Percentiles rank a stretch among this genome's conserved stretches.
Evolutionary conservation across 1,140 invertebrate genomes (phyloP).

Genomic region (Mesaphorura yosii): DNA sequence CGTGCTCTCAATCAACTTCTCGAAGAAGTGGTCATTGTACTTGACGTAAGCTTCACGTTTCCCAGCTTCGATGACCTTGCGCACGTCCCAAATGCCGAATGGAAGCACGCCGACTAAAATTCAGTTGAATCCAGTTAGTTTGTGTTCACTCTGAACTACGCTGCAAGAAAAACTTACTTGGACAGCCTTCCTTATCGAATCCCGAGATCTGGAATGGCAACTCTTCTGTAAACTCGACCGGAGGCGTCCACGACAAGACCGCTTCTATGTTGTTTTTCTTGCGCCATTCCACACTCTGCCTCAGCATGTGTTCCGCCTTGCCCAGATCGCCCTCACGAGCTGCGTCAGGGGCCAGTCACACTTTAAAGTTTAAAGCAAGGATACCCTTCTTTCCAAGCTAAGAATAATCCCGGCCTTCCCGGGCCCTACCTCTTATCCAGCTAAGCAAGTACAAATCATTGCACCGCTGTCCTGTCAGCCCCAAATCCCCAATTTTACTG

Average conservation of each 20-base stretch:
- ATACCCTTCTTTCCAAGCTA: too few relatives aligned
- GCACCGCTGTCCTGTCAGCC: conserved; percentile 40
- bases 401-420: too few relatives aligned
- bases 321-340: conserved; percentile 23
- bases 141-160: too few relatives aligned
- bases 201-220: conserved; percentile 10
- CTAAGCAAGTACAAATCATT: conserved; percentile 65
- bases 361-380: not conserved
- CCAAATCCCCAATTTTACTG: conserved; percentile 11
- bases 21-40: conserved; percentile 13
- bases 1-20: conserved; percentile 3
- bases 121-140: too few relatives aligned
- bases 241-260: conserved; percentile 31
- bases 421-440: conserved; percentile 65
- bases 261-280: not conserved
- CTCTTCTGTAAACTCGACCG: not conserved
- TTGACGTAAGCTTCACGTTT: conserved; percentile 10
- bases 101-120: conserved; percentile 12
- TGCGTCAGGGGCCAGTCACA: not conserved
- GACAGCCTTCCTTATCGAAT: conserved; percentile 8
- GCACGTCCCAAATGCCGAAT: conserved; percentile 17
- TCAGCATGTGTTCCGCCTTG: conserved; percentile 21
- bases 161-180: conserved; percentile 4
- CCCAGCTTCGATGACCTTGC: conserved; percentile 4
- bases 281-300: conserved; percentile 3